These are phyloP conservation scores for Celastrina argiolus DNA, from an alignment of 2,888 invertebrate species.

Conservation along the genomic window DNA sequence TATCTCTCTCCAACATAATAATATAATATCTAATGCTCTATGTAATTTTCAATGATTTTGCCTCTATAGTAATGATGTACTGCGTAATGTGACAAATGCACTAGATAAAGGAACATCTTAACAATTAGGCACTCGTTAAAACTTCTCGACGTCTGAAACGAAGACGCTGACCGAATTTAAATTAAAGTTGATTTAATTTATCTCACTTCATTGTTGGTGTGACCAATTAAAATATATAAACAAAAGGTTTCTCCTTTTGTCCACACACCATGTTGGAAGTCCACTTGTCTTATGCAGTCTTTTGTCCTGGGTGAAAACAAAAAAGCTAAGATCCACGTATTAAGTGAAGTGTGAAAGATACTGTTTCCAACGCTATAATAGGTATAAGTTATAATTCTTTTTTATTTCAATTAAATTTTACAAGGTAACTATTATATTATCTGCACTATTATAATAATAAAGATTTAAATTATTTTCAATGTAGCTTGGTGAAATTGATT, in stretches of 20 bases:
- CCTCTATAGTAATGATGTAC: too few species aligned
- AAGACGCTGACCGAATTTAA: constrained; percentile 1
- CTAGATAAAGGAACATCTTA: too few species aligned
- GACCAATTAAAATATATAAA: constrained; percentile 29
- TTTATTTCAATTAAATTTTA: not conserved
- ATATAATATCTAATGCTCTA: too few species aligned
- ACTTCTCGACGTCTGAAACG: constrained; percentile 27
- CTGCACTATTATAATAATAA: not conserved
- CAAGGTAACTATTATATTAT: not conserved
- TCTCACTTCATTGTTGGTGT: constrained; percentile 19
- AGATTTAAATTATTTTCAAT: too few species aligned
- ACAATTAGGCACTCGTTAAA: not conserved
- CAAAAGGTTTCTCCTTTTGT: constrained; percentile 29
- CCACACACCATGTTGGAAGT: constrained; percentile 28
- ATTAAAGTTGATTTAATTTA: constrained; percentile 22
- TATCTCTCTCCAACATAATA: too few species aligned
- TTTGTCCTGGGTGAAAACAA: constrained; percentile 29
- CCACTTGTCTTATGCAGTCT: constrained; percentile 33
- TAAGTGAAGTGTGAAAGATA: constrained; percentile 27
- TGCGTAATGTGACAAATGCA: too few species aligned
- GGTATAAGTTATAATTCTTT: constrained; percentile 1
- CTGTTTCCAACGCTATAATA: constrained; percentile 1
- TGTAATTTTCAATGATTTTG: too few species aligned
- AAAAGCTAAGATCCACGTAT: constrained; percentile 29
- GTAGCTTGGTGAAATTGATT: not conserved